Base-by-base conservation (phyloP, 2,113 vertebrate genomes). In the Propithecus coquereli region DNA sequence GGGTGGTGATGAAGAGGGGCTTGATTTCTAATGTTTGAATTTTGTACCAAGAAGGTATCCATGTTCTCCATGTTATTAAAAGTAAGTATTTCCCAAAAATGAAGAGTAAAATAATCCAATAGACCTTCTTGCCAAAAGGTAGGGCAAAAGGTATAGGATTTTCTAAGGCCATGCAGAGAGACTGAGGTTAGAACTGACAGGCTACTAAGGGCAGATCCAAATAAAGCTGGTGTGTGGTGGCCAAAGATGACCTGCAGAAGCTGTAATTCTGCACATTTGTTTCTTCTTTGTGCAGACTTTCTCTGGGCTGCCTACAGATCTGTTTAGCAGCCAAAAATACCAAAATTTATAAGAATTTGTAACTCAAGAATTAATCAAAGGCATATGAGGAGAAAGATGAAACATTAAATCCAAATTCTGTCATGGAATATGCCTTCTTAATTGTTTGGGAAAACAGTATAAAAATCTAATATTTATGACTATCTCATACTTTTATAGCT, bases 381-480 rank as follows among this genome's bases (percentile, higher is more conserved):
- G 61, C 94, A 97, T 87, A 97, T 96, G 95, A 97, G 63, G 63
- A 87, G 81, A 98, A 98, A 91, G n/a, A 68, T 95, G 80, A 97
- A 98, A 94, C 40, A 96, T 85, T 81, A 82, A 91, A 95, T 66
- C 73, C 68, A 94, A 90, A 32, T 87, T 96, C 87, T 97, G 57
- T 86, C 68, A 87, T 92, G 91, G 94, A 96, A 96, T 97, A 73
- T 57, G 87, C 84, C 87, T 97, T 98, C 96, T 96, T 94, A 96
- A 94, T 94, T 97, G 96, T 97, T 87, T 96, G 94, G 96, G 89
- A 97, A 97, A 98, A 96, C 81, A 90, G 65, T 57, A 92, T 98
- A 98, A 98, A 97, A 97, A 97, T 98, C 97, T 97, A 95, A 94
- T 98, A 95, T 97, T 97, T 93, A 97, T 90, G 89, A 96, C 89